Conservation (phyloP, 2,888 invertebrate genomes). For the Andricus quercusramuli region DNA sequence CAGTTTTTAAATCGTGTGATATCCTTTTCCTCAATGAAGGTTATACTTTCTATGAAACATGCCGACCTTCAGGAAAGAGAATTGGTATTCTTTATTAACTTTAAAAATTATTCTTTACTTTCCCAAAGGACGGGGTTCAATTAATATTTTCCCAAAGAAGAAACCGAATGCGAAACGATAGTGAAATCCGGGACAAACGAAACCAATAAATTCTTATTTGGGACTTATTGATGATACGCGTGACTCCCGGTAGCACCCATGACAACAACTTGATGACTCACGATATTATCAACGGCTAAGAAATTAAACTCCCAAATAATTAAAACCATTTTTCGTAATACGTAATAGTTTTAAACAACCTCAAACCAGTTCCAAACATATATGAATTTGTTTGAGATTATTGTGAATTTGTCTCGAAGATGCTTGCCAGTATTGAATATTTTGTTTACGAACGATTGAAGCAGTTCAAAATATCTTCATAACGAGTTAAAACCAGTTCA, state of each 20-base stretch:
- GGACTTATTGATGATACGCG: conserved; percentile 25
- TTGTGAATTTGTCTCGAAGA: no score
- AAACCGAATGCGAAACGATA: conserved; percentile 47
- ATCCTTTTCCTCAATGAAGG: conserved; percentile 50
- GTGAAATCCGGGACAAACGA: conserved; percentile 20
- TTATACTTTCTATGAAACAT: background rate
- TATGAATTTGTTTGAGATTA: background rate
- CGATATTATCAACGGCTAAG: conserved; percentile 8
- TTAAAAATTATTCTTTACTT: background rate
- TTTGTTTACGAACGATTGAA: no score
- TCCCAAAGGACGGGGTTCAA: background rate
- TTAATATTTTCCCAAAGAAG: conserved; percentile 47
- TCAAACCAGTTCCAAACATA: background rate
- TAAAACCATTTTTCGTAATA: background rate
- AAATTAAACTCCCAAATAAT: background rate
- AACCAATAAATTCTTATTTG: background rate
- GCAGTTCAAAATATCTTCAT: no score
- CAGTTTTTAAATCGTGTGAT: conserved; percentile 54
- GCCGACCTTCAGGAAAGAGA: conserved; percentile 21
- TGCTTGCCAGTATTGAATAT: no score
- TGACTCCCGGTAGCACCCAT: conserved; percentile 18
- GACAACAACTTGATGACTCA: background rate
- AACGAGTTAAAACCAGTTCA: no score
- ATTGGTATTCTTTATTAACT: background rate
- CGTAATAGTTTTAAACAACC: background rate